Evolutionary conservation across 2,113 vertebrate genomes (phyloP), one percentile per base, ranked within the genome.

Genomic region (Progne subis): DNA sequence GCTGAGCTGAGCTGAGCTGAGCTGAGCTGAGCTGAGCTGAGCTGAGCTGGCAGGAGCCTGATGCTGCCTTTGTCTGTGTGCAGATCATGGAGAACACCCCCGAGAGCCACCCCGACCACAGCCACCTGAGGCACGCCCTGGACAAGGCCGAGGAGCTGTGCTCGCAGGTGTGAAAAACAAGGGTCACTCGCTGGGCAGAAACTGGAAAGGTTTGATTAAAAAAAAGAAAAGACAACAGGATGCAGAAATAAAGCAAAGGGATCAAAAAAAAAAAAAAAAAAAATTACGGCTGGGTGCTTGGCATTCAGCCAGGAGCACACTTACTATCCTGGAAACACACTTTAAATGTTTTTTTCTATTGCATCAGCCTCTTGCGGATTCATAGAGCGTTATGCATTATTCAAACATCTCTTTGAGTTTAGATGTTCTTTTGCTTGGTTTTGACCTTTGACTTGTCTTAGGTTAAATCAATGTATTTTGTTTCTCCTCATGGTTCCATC

Each of bases 111-210:
- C 99, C 99, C 0, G 99, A 99, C 97, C 98, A 99, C 98, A 99
- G 99, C 91, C 99, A 99, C 94, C 92, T 99, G 98, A 98, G 98
- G 68, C 99, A 99, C 9, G 99, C 99, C 31, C 98, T 99, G 97
- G 99, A 99, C 96, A 99, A 99, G 92, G 99, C 99, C 0, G 99
- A 99, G 96, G 99, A 99, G 95, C 98, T 99, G 47, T 99, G 99
- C 82, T 99, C 99, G 8, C 99, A 99, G 97, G 56, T 57, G 56
- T 23, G 55, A 2, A n/a, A n/a, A 57, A 24, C 6, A 6, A 15
- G 32, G 3, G 6, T n/a, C 32, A 21, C 19, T n/a, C 6, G 3
- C 55, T 23, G 5, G 31, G 53, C 3, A 8, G 18, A 32, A 32
- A 8, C 21, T 8, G 5, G 20, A 20, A 56, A 56, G 12, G 37